Conservation (phyloP, 2,797 vertebrate species). For the Selene dorsalis region DNA sequence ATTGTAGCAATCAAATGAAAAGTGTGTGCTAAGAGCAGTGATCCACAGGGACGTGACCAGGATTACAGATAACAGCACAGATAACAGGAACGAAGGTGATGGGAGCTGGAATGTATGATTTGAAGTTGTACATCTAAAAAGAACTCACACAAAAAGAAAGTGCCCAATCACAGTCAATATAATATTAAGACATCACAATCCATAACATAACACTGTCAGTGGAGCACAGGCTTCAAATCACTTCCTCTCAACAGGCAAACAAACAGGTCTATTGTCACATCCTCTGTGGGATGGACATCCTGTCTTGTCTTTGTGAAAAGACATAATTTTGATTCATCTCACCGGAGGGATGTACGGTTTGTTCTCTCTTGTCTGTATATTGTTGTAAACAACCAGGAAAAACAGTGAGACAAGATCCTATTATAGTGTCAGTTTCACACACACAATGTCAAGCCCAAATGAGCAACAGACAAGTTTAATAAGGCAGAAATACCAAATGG, state of each 20-base stretch:
- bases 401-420: slow-evolving; percentile 61
- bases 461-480: slow-evolving; percentile 14
- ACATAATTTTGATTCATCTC: slow-evolving; percentile 35
- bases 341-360: slow-evolving; percentile 44
- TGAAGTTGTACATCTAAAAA: neutral
- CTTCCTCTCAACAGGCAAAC: slow-evolving; percentile 57
- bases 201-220: slow-evolving; percentile 19
- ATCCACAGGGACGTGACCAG: slow-evolving; percentile 6
- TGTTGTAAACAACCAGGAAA: slow-evolving; percentile 50
- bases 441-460: slow-evolving; percentile 27
- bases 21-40: slow-evolving; percentile 14
- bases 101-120: slow-evolving; percentile 11
- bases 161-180: neutral
- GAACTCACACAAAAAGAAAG: neutral
- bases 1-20: slow-evolving; percentile 21
- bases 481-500: slow-evolving; percentile 10
- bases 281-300: slow-evolving; percentile 60
- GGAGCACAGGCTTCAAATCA: slow-evolving; percentile 28
- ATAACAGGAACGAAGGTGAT: slow-evolving; percentile 1
- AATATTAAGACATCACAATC: slow-evolving; percentile 15
- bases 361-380: slow-evolving; percentile 49
- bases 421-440: slow-evolving; percentile 41
- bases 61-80: slow-evolving; percentile 31
- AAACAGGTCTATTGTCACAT: slow-evolving; percentile 47
- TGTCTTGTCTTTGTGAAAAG: slow-evolving; percentile 53